Base-by-base conservation (phyloP, 2,113 vertebrate genomes). In the Gallinago jamesoni region DNA sequence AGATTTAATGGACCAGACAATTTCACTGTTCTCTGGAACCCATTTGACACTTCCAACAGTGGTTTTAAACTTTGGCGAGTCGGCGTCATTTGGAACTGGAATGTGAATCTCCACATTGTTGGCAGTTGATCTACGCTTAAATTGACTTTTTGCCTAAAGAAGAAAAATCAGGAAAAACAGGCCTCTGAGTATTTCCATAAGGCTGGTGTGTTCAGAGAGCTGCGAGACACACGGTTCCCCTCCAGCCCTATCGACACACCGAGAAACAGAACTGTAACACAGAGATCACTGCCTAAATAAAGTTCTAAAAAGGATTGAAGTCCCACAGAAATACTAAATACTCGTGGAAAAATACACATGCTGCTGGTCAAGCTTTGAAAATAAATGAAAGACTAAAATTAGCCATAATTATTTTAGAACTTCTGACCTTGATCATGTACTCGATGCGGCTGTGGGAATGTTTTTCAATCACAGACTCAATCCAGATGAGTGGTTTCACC, bases 21-120 rank as follows among this genome's bases (percentile, higher is more conserved):
- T 99, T 96, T 99, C 99, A 33, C 99, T 99, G 98, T 99, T 99
- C 97, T 99, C 99, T 0, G 99, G 99, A 45, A 99, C 99, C 99
- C 99, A 99, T 97, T 99, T 99, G 91, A 99, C 99, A 24, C 98
- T 99, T 76, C 99, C 99, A 95, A 99, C 99, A 2, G 99, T 99
- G 81, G 99, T 99, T 98, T 99, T 99, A 93, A 99, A 99, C 97
- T 99, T 99, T 89, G 99, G 99, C 2, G 99, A 99, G 97, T 99
- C 99, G 0, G 99, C 99, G 2, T 99, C 99, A 0, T 99, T 99
- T 79, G 99, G 99, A 56, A 99, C 99, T 0, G 99, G 99, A 96
- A 99, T 99, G 98, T 99, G 99, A 97, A 99, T 99, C 97, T 99
- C 99, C 97, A 99, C 99, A 0, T 99, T 99, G 98, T 99, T 99